Evolutionary conservation across 1,140 invertebrate species (phyloP).

Genomic region (Caenorhabditis elegans): WBcel235 BX284606.5:3571501-3572000

Average conservation of each 20-base stretch:
- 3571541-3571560: slow-evolving; percentile 38
- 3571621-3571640: not conserved
- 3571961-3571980: slow-evolving; percentile 35
- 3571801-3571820: slow-evolving; percentile 15
- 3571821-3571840: no score
- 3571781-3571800: slow-evolving; percentile 20
- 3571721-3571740: not conserved
- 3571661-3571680: not conserved
- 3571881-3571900: slow-evolving; percentile 45
- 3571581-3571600: slow-evolving; percentile 8
- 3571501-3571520: slow-evolving; percentile 34
- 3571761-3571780: slow-evolving; percentile 29
- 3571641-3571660: slow-evolving; percentile 8
- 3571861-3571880: slow-evolving; percentile 42
- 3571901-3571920: slow-evolving; percentile 47
- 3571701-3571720: slow-evolving; percentile 6
- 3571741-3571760: slow-evolving; percentile 19
- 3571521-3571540: slow-evolving; percentile 48
- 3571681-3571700: slow-evolving; percentile 16
- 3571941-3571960: slow-evolving; percentile 56
- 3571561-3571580: slow-evolving; percentile 36
- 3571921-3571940: slow-evolving; percentile 61
- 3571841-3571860: slow-evolving; percentile 21
- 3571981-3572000: slow-evolving; percentile 53
- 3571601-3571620: no score